These are phyloP conservation scores for Heterotis niloticus DNA, from an alignment of 2,113 vertebrate species.

Conservation along the genomic window DNA sequence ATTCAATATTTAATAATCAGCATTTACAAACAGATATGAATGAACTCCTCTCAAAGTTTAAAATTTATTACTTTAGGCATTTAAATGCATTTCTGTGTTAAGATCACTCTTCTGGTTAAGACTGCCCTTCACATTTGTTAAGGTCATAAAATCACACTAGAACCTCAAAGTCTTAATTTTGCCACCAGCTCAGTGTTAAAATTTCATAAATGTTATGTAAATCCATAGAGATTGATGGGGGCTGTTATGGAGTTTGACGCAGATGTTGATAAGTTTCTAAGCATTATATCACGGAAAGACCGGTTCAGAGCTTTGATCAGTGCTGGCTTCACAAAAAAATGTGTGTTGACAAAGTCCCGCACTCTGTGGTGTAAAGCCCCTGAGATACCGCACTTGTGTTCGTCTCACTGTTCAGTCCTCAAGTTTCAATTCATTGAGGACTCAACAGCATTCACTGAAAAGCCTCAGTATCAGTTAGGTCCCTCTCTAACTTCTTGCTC, in stretches of 20 bases:
- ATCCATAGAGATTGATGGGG: background rate
- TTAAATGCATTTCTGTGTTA: too few relatives aligned
- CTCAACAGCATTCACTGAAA: background rate
- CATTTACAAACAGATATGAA: background rate
- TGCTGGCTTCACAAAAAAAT: background rate
- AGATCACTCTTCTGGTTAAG: too few relatives aligned
- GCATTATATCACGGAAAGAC: background rate
- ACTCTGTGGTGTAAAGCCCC: background rate
- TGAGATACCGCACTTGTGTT: background rate
- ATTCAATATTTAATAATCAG: background rate
- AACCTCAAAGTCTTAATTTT: background rate
- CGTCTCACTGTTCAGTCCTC: constrained; percentile 6
- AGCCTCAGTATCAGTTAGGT: background rate
- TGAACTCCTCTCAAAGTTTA: too few relatives aligned
- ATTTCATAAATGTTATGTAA: too few relatives aligned
- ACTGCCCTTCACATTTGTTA: background rate
- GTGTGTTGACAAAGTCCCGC: background rate
- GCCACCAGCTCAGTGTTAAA: background rate
- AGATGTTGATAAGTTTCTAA: background rate
- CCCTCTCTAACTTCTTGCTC: background rate
- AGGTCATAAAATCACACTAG: constrained; percentile 8
- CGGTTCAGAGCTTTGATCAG: background rate
- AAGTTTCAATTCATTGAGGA: constrained; percentile 6
- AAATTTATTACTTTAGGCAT: too few relatives aligned
- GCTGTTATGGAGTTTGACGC: too few relatives aligned